Percentiles rank a stretch among this genome's conserved stretches.
These are phyloP conservation scores for Hirtodrosophila histrioides DNA, from an alignment of 2,888 invertebrate genomes.

Conservation along the genomic window DNA sequence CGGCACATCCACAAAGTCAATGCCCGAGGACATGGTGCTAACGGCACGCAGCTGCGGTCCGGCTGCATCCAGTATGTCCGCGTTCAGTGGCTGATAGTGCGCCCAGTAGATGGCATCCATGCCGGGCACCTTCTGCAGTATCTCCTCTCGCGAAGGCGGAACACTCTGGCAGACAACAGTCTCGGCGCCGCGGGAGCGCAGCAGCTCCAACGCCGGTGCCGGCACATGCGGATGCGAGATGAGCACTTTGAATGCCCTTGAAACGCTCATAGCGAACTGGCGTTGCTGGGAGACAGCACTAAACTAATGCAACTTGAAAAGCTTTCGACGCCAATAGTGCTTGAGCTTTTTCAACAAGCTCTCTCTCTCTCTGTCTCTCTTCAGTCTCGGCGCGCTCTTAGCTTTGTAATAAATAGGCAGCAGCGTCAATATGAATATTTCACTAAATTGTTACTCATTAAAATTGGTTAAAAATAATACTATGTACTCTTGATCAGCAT, in stretches of 20 bases:
- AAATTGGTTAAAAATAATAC: no score
- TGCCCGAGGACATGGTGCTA: constrained; percentile 93
- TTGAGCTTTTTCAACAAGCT: constrained; percentile 49
- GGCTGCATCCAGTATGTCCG: constrained; percentile 81
- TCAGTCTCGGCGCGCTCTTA: background rate
- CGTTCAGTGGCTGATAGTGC: constrained; percentile 81
- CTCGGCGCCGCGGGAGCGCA: constrained; percentile 85
- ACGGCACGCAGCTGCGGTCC: constrained; percentile 89
- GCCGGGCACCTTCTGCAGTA: constrained; percentile 78
- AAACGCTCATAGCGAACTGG: constrained; percentile 45
- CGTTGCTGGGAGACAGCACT: background rate
- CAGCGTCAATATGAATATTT: no score
- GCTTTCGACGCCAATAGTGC: constrained; percentile 2
- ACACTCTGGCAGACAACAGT: constrained; percentile 78
- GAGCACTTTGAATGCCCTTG: constrained; percentile 85
- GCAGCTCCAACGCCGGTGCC: constrained; percentile 86
- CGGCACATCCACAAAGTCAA: constrained; percentile 91
- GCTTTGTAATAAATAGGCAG: no score
- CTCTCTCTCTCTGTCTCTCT: background rate
- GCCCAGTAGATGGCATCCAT: constrained; percentile 84
- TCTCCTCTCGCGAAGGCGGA: constrained; percentile 79
- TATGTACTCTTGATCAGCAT: no score
- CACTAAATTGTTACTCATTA: no score
- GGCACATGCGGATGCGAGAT: constrained; percentile 90
- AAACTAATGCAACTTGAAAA: constrained; percentile 36